Percentiles rank a stretch among this genome's conserved stretches.
phyloP scores from a whole-genome alignment of 35 echinoderm and acorn worm genomes.

The Hemicentrotus pulcherrimus region DNA sequence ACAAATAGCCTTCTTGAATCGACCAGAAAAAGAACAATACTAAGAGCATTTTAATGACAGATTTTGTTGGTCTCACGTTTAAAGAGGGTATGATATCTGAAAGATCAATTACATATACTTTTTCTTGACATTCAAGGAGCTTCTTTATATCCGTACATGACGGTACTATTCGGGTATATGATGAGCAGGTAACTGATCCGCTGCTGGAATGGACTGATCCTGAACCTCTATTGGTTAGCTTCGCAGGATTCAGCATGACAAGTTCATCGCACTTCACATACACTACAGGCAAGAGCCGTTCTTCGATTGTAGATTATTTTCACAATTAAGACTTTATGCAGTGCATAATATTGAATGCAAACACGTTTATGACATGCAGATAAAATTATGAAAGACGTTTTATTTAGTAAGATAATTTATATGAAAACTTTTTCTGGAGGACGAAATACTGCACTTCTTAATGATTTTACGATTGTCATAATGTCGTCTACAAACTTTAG shows the following conservation, averaged over 20 bases:
- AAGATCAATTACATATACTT: not conserved
- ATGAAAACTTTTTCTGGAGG: too few species aligned
- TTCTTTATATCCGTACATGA: slow-evolving; percentile 7
- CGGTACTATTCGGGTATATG: not conserved
- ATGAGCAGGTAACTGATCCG: not conserved
- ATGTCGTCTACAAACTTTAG: too few species aligned
- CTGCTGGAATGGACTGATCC: slow-evolving; percentile 31
- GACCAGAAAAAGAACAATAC: not conserved
- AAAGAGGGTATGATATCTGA: not conserved
- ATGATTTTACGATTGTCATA: too few species aligned
- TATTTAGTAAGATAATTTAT: too few species aligned
- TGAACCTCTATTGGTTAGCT: not conserved
- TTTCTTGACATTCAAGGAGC: not conserved
- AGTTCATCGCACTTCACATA: slow-evolving; percentile 32
- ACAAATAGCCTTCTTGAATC: too few species aligned
- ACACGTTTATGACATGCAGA: too few species aligned
- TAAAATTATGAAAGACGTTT: too few species aligned
- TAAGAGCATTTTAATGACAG: not conserved
- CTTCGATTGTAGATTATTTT: not conserved
- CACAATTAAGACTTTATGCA: too few species aligned
- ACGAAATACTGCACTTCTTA: too few species aligned
- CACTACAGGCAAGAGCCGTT: not conserved
- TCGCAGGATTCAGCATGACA: slow-evolving; percentile 18
- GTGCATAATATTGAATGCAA: too few species aligned
- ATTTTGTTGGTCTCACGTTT: not conserved